phyloP scores from a whole-genome alignment of 2,113 vertebrate species.

The Podilymbus podiceps region DNA sequence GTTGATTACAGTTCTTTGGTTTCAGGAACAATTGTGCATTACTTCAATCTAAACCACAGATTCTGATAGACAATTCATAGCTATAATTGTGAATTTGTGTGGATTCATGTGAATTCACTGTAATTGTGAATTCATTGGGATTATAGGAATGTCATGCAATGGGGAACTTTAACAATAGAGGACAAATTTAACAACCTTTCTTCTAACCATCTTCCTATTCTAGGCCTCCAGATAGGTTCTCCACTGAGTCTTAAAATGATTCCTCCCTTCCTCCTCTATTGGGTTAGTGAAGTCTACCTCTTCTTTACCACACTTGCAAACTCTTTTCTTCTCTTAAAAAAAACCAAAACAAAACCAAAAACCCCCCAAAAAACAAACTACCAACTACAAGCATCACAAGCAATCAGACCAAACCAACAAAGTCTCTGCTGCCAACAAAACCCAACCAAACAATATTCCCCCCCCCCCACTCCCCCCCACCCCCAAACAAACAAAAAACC shows the following conservation, averaged over 20 bases:
- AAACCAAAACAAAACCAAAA: background rate
- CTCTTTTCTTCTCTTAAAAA: background rate
- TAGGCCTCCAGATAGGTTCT: background rate
- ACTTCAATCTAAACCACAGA: background rate
- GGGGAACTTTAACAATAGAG: background rate
- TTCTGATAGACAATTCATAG: background rate
- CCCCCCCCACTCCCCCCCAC: too few species aligned
- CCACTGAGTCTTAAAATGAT: background rate
- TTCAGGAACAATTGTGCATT: background rate
- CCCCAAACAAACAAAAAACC: background rate
- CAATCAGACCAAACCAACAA: background rate
- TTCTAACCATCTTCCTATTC: background rate
- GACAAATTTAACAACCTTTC: background rate
- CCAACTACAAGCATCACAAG: background rate
- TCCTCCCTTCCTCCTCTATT: background rate
- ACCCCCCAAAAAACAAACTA: too few species aligned
- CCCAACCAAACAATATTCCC: background rate
- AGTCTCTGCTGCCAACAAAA: background rate
- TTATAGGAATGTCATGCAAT: background rate
- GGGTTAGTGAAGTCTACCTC: background rate
- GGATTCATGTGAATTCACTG: background rate
- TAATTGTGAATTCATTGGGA: background rate
- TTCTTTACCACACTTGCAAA: background rate
- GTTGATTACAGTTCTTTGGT: background rate
- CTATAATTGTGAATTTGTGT: background rate